Percentiles rank a stretch among this genome's conserved stretches.
Conservation (phyloP, 2,113 vertebrate genomes). For the Cettia cetti region DNA sequence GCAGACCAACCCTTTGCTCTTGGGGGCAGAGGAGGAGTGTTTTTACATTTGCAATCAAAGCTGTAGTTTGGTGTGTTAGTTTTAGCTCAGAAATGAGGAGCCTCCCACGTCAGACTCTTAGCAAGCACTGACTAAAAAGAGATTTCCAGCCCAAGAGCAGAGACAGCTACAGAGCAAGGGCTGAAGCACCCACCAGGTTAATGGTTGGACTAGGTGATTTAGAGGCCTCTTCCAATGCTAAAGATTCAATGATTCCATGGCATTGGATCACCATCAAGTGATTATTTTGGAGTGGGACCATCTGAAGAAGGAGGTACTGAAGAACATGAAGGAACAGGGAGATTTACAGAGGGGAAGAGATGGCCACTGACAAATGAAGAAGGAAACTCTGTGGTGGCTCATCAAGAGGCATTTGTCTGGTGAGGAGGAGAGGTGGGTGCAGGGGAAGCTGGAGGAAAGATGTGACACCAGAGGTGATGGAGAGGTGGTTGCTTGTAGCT, state of each 20-base stretch:
- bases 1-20: background rate
- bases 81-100: background rate
- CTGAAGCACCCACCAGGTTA: background rate
- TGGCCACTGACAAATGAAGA: background rate
- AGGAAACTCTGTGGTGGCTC: background rate
- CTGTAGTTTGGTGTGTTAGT: background rate
- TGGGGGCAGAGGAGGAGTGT: background rate
- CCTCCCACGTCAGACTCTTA: fast-evolving
- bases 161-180: background rate
- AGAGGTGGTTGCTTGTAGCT: background rate
- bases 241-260: background rate
- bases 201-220: background rate
- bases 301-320: background rate
- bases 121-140: background rate
- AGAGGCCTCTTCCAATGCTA: background rate
- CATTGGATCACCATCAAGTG: background rate
- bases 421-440: background rate
- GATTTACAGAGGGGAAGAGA: background rate
- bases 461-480: background rate
- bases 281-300: background rate
- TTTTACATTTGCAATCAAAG: background rate
- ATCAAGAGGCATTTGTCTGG: background rate
- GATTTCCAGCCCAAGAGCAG: background rate
- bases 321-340: background rate
- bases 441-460: background rate